A percentile compares a stretch with the other conserved stretches of the same genome.
Conservation (phyloP, 1,140 invertebrate species). For the Acromyrmex charruanus region DNA sequence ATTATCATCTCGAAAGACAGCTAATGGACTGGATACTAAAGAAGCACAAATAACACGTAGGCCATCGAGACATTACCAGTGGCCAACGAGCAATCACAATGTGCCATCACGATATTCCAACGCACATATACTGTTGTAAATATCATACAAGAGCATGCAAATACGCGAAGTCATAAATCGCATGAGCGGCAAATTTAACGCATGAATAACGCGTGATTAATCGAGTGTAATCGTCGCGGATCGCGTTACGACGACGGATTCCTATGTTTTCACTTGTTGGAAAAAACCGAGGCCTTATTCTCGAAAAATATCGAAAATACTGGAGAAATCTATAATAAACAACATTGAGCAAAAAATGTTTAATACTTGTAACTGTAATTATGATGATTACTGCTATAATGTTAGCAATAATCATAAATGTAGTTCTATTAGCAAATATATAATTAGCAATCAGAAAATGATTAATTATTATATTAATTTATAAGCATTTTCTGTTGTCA, state of each 20-base stretch:
- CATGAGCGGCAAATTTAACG: conserved; percentile 23
- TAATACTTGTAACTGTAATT: too few relatives aligned
- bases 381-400: too few relatives aligned
- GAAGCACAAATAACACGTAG: conserved; percentile 32
- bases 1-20: conserved; percentile 1
- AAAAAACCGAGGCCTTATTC: too few relatives aligned
- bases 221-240: background rate
- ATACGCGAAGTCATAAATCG: conserved; percentile 17
- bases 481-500: too few relatives aligned
- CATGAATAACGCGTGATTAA: conserved; percentile 12
- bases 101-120: background rate
- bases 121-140: background rate
- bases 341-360: too few relatives aligned
- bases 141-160: background rate
- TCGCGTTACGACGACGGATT: background rate
- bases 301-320: too few relatives aligned
- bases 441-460: too few relatives aligned
- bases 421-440: too few relatives aligned
- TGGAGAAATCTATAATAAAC: too few relatives aligned
- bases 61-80: background rate
- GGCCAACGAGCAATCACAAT: background rate
- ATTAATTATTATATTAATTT: too few relatives aligned
- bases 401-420: too few relatives aligned
- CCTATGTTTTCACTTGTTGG: background rate
- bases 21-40: background rate